Evolutionary conservation across 2,888 invertebrate species (phyloP), one percentile per base, ranked within the genome.

Genomic region (Temnothorax unifasciatus): DNA sequence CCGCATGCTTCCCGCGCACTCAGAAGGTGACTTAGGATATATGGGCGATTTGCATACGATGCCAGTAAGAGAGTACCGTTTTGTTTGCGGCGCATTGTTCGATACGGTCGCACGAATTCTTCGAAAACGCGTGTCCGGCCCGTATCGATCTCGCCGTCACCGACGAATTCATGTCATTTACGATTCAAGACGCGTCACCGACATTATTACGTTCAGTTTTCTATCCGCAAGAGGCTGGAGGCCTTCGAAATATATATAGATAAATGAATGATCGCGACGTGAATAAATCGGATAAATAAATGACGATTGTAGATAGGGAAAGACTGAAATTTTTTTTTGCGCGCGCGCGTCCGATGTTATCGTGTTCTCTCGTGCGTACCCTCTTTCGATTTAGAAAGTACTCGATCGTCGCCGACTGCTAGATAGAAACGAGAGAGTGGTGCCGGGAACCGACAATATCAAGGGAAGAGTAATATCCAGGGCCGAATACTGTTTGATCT

Each of bases 1-100:
- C 94, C 94, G 94, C 94, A 94, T 94, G 92, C 90, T 92, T 92
- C 86, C 85, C 86, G 85, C 83, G 90, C 88, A 92, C 93, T 93
- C 92, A 87, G 91, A 91, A 93, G 93, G 89, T 90, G 92, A 92
- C 92, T 93, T 91, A 90, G 34, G 34, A n/a, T 92, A 95, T 95
- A 94, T 94, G 95, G 95, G 95, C 94, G 93, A 94, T 94, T 94
- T 94, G 90, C 93, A 94, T 94, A 92, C 90, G 88, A 88, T 89
- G 88, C 84, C 87, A 87, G 90, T 92, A 92, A 94, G 92, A 91
- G 87, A 91, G 87, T 87, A 87, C 86, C 89, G 87, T 91, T 89
- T 34, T 79, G 77, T 61, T 66, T 25, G 64, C 86, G 87, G 81
- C 85, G 84, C 77, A 57, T 61, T 64, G 68, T 29, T 73, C 21